Percentiles rank a stretch among this genome's conserved stretches.
These are phyloP conservation scores for Symphodus melops DNA, from an alignment of 2,113 vertebrate species.

Conservation along the genomic window DNA sequence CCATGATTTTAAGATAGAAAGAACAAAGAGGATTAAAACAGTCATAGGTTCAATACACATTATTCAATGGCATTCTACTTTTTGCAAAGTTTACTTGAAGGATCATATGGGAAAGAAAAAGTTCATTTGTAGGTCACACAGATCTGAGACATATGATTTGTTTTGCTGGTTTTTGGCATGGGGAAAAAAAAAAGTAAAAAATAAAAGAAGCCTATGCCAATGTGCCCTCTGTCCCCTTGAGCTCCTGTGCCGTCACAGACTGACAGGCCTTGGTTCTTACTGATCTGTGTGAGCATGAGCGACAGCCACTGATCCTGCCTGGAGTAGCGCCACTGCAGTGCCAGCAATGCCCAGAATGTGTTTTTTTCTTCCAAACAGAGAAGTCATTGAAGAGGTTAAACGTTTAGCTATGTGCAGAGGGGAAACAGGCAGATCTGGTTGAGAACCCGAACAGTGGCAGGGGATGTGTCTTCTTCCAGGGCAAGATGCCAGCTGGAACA, in stretches of 20 bases:
- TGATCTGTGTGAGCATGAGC: conserved; percentile 60
- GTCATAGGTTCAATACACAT: background rate
- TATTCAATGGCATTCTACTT: no score
- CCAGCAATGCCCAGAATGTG: conserved; percentile 55
- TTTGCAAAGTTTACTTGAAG: background rate
- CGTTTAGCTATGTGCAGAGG: conserved; percentile 66
- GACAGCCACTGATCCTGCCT: conserved; percentile 68
- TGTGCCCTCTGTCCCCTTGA: conserved; percentile 37
- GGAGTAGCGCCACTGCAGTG: conserved; percentile 62
- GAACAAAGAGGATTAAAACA: no score
- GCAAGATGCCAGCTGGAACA: conserved; percentile 72
- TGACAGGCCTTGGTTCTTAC: conserved; percentile 57
- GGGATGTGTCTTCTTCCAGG: conserved; percentile 44
- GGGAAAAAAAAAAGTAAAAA: background rate
- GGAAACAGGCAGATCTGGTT: conserved; percentile 65
- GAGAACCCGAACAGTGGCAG: conserved; percentile 48
- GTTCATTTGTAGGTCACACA: background rate
- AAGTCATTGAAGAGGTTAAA: conserved; percentile 72
- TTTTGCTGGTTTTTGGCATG: conserved; percentile 22
- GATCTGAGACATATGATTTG: conserved; percentile 2
- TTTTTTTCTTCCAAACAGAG: conserved; percentile 43
- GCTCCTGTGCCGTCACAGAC: conserved; percentile 55
- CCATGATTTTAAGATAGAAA: no score
- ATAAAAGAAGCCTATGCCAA: background rate
- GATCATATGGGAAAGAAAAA: background rate